Base-by-base conservation (phyloP, 2,797 vertebrate genomes). In the Sebastes steindachneri region DNA sequence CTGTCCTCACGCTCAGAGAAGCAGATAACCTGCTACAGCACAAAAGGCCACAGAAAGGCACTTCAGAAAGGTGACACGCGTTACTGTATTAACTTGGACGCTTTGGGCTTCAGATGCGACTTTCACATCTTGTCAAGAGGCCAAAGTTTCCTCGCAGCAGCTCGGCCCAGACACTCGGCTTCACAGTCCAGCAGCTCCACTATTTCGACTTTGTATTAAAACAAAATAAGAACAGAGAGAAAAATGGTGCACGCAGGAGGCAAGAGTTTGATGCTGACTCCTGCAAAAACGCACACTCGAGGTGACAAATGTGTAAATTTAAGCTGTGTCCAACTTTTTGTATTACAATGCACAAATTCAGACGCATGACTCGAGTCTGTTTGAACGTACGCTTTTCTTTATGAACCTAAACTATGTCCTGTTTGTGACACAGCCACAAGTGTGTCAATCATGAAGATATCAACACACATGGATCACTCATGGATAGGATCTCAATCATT, bases 121-220 rank as follows among this genome's bases (percentile, higher is more conserved):
- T 64, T 73, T 79, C 57, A 63, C 53, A 86, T 79, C 68, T 80
- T 86, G 86, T 86, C 78, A 77, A 41, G 37, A 80, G 58, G 75
- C 77, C 48, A 68, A 35, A 59, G 69, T 67, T 79, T 88, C 68
- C 72, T 23, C 41, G 3, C 68, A 62, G 74, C 37, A 25, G 41
- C 83, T 77, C 15, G 4, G 59, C 62, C 73, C 74, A 77, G 73
- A 86, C 79, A 55, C 12, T 29, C 31, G 1, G 9, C 70, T 79
- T 86, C 75, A 90, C 80, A 86, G 72, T 86, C 80, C 70, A 85
- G 74, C 68, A 60, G 68, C 70, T 88, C 66, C 28, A 72, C 65
- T 11, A 8, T 57, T 62, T 72, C 35, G 58, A 64, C 79, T 82
- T 57, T 1, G 23, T 69, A 48, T 73, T 51, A 69, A 77, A 76